Evolutionary conservation across 2,797 vertebrate genomes (phyloP).

Genomic region (Gymnocypris eckloni): DNA sequence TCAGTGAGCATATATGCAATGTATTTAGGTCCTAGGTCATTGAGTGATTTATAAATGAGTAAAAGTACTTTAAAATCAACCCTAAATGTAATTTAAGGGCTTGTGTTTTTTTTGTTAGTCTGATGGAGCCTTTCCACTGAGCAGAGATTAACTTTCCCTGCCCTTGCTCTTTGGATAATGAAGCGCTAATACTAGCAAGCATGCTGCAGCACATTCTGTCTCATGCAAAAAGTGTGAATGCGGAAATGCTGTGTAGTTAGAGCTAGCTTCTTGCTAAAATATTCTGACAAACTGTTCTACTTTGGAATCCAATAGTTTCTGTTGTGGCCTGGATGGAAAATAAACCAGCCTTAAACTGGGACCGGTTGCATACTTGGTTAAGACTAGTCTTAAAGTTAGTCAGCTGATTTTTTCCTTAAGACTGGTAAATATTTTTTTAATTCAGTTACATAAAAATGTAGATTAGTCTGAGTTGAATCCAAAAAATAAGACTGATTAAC

Average conservation of each 20-base stretch:
- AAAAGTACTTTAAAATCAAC: too few relatives aligned
- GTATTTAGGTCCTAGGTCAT: too few relatives aligned
- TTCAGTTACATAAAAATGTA: too few relatives aligned
- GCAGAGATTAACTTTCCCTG: conserved; percentile 50
- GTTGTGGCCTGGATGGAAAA: background rate
- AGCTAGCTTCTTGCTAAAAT: background rate
- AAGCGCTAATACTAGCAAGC: conserved; percentile 51
- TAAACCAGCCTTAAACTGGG: background rate
- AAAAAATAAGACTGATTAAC: too few relatives aligned
- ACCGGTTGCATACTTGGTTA: too few relatives aligned
- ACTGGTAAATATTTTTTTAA: too few relatives aligned
- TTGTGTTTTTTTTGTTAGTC: conserved; percentile 32
- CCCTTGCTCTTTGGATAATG: conserved; percentile 54
- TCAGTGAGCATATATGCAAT: too few relatives aligned
- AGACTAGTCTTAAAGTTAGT: too few relatives aligned
- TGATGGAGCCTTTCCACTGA: conserved; percentile 22
- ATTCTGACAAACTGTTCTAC: background rate
- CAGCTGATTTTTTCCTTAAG: too few relatives aligned
- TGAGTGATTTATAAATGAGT: too few relatives aligned
- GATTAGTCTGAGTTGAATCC: too few relatives aligned
- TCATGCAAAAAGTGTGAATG: background rate
- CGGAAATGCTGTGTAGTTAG: background rate
- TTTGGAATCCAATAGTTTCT: background rate
- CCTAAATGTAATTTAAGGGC: background rate
- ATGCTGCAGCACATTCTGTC: conserved; percentile 24